phyloP scores from a whole-genome alignment of 2,888 invertebrate genomes.

The Mesochorus sp. region DNA sequence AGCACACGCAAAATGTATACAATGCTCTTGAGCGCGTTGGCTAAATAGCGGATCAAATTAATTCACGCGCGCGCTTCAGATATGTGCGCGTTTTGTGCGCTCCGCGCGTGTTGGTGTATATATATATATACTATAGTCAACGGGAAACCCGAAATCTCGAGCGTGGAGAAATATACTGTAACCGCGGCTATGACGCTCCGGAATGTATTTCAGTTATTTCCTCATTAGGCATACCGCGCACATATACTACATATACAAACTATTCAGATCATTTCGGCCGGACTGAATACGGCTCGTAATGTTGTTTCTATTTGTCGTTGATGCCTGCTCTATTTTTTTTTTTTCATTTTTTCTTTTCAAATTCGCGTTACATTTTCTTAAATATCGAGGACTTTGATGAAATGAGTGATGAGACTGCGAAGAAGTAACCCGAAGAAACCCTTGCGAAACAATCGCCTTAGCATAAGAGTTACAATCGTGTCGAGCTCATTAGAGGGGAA shows the following conservation, averaged over 20 bases:
- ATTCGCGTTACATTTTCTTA: too few species aligned
- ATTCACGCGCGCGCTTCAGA: constrained; percentile 20
- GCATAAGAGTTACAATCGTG: too few species aligned
- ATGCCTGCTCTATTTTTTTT: too few species aligned
- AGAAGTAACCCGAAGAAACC: too few species aligned
- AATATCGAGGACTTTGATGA: too few species aligned
- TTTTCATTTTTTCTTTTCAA: too few species aligned
- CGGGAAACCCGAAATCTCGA: constrained; percentile 27
- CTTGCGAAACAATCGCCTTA: too few species aligned
- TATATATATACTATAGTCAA: too few species aligned
- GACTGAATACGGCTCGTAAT: constrained; percentile 7
- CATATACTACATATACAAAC: too few species aligned
- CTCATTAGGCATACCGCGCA: constrained; percentile 53
- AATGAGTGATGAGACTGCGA: too few species aligned
- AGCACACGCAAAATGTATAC: constrained; percentile 43
- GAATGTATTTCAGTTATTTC: constrained; percentile 58
- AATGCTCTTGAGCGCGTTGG: constrained; percentile 43
- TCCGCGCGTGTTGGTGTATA: too few species aligned
- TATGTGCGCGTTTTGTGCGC: background rate
- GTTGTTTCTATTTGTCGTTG: background rate
- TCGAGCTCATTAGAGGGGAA: too few species aligned
- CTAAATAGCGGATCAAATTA: constrained; percentile 60
- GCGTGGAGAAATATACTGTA: constrained; percentile 38
- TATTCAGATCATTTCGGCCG: constrained; percentile 40
- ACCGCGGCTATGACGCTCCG: constrained; percentile 27